Base-by-base conservation (phyloP, 2,113 vertebrate species). In the Rhadina sibilatrix region DNA sequence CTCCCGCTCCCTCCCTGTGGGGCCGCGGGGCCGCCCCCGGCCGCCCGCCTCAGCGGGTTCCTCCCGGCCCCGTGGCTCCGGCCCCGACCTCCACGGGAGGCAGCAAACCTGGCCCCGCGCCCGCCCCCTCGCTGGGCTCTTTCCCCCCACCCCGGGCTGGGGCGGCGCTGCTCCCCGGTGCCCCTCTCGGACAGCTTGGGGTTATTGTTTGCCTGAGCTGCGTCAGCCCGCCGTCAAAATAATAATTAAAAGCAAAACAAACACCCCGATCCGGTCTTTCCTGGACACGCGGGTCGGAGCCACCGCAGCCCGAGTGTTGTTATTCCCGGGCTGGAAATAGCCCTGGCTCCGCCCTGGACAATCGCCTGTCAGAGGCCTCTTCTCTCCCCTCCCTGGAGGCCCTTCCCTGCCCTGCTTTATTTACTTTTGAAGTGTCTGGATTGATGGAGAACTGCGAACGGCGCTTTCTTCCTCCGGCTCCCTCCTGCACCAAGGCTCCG, bases 211-310 rank as follows among this genome's bases (percentile, higher is more conserved):
- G 84, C 77, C 81, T 40, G 72, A n/a, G 54, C 87, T 64, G 87
- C 33, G 87, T 76, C 92, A 89, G 74, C 64, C 40, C 12, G 68
- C 90, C 46, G 90, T 91, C 87, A 95, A 94, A 95, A 96, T 96
- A 95, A 74, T 93, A 96, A 95, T 95, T 93, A 95, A 87, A 96
- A 81, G 46, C 90, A 83, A 96, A 96, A 87, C 96, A 95, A 95
- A 95, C 96, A 93, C 90, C 81, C 90, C 85, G 90, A 95, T 94
- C 96, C 88, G 88, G 93, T 96, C 92, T 94, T 96, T 94, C 96
- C 94, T 89, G 94, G 93, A 71, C 54, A 59, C 78, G 70, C 93
- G 79, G 81, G 57, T 61, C 56, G 56, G 72, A 60, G 93, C 71
- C 89, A 77, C 95, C 72, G 93, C 96, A 91, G 86, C 56, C 71